phyloP scores from a whole-genome alignment of 2,113 vertebrate genomes.

The Nasalis larvatus region DNA sequence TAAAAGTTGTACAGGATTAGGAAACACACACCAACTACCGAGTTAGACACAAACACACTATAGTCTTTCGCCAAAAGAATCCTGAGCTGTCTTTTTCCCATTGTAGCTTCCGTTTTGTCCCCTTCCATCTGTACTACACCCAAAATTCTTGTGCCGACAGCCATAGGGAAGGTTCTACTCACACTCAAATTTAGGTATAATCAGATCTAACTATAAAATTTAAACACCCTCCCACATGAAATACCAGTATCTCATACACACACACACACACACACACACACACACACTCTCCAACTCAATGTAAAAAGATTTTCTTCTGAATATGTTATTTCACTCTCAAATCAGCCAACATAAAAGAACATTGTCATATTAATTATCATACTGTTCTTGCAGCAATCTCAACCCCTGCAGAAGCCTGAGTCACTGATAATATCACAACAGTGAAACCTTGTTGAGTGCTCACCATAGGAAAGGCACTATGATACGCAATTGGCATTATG shows the following conservation, averaged over 20 bases:
- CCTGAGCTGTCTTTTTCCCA: background rate
- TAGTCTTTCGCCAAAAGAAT: background rate
- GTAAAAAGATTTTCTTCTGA: background rate
- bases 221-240: background rate
- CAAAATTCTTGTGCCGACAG: background rate
- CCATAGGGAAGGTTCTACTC: background rate
- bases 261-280: background rate
- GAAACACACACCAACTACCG: background rate
- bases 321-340: background rate
- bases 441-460: background rate
- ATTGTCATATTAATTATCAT: background rate
- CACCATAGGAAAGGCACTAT: background rate
- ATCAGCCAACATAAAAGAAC: background rate
- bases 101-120: background rate
- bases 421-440: background rate
- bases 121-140: background rate
- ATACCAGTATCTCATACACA: background rate
- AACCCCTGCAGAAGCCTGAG: background rate
- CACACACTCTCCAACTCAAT: background rate
- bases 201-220: background rate
- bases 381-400: background rate
- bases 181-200: background rate
- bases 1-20: background rate
- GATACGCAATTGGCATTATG: background rate
- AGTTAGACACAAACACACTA: background rate